Evolutionary conservation across 2,888 invertebrate species (phyloP), one percentile per base, ranked within the genome.

Genomic region (Lampropteryx suffumata): DNA sequence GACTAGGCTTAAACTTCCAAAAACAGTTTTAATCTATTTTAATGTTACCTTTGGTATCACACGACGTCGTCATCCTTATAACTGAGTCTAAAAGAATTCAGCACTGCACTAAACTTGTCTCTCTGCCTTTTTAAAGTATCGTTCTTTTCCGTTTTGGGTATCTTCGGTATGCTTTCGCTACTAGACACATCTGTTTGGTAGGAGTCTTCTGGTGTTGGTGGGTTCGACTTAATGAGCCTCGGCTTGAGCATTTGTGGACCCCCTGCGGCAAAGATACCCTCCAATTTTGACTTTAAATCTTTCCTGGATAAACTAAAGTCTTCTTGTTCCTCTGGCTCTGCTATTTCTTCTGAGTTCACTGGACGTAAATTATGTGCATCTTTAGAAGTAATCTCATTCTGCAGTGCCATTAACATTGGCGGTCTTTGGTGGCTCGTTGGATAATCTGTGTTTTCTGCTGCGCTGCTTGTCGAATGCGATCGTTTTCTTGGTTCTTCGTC

Each of bases 61-160:
- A 88, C 81, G 29, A 85, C 81, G 30, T 63, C 64, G 51, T 89
- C 88, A 40, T 83, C 87, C 60, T 76, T 82, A 41, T 81, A 71
- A 73, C 84, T 86, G 60, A 85, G 70, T 55, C 80, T 65, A 57
- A 90, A 76, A n/a, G 89, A 87, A 71, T 85, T 84, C 36, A 90
- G 64, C 65, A 90, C 90, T 65, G 69, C 83, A 55, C 84, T 74
- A 55, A 84, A 91, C 57, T 78, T 85, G 0, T 78, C 86, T 63
- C 75, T 85, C 55, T 91, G 90, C 59, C 90, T 64, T 50, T 82
- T 85, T 30, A 91, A 64, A 1, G 91, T 91, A 58, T 91, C 89
- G 46, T 88, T 88, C 62, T 84, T 89, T 28, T 86, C 84, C 51
- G 82, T 65, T 67, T 87, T 88, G 0, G 84, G 81, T 30, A 78